Conservation (phyloP, 2,113 vertebrate species). For the Arothron firmamentum region DNA sequence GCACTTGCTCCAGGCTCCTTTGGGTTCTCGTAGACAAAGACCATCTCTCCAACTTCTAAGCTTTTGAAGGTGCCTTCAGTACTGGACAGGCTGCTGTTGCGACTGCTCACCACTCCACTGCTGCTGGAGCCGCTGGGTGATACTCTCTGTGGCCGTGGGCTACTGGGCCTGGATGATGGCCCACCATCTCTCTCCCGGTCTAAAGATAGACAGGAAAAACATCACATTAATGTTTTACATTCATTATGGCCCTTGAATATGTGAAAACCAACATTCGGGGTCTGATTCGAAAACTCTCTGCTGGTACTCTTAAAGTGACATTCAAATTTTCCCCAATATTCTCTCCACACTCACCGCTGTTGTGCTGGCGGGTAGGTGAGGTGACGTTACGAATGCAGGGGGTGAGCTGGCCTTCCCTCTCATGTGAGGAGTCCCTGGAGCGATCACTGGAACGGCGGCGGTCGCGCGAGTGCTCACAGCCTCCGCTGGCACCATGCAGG, state of each 20-base stretch:
- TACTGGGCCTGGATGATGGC: constrained; percentile 86
- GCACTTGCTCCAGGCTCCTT: constrained; percentile 79
- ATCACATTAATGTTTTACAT: not conserved
- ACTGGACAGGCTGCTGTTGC: constrained; percentile 91
- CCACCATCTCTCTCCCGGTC: constrained; percentile 91
- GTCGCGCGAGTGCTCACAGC: constrained; percentile 91
- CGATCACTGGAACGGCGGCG: constrained; percentile 93
- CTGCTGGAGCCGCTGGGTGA: constrained; percentile 88
- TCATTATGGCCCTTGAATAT: not conserved
- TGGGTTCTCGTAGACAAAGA: constrained; percentile 93
- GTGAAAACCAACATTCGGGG: not conserved
- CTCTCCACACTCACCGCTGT: constrained; percentile 79
- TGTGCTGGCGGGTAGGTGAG: constrained; percentile 93
- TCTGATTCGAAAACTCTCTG: constrained; percentile 1
- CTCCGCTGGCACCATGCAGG: constrained; percentile 88
- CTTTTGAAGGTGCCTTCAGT: constrained; percentile 89
- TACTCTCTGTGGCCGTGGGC: constrained; percentile 88
- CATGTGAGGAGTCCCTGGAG: constrained; percentile 96
- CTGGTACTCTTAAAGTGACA: constrained; percentile 18
- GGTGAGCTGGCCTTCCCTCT: constrained; percentile 95
- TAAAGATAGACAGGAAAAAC: constrained; percentile 47
- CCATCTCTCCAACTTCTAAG: constrained; percentile 83
- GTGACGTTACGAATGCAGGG: constrained; percentile 97
- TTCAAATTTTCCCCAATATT: constrained; percentile 32
- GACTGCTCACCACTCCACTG: constrained; percentile 85